Percentiles rank a stretch among this genome's conserved stretches.
These are phyloP conservation scores for Tragelaphus imberbis DNA, from an alignment of 2,113 vertebrate genomes.

Conservation along the genomic window DNA sequence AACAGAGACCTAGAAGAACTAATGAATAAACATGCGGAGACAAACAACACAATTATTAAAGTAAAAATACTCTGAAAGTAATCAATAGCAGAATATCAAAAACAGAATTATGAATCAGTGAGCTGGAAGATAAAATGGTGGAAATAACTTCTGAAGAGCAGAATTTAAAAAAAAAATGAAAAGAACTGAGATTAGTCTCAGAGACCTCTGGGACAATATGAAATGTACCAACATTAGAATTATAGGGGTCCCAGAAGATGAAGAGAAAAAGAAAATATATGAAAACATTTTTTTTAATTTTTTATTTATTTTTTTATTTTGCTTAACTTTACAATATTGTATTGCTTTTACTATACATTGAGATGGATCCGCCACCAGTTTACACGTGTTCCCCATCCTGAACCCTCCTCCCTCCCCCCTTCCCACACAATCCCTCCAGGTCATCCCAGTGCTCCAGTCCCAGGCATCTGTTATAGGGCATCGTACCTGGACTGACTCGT, in stretches of 20 bases:
- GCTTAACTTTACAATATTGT: too few relatives aligned
- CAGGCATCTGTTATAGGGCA: too few relatives aligned
- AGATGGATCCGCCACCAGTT: too few relatives aligned
- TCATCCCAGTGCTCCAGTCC: too few relatives aligned
- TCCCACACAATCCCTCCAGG: too few relatives aligned
- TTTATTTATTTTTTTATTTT: too few relatives aligned
- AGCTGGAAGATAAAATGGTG: background rate
- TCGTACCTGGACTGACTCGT: too few relatives aligned
- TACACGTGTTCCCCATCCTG: too few relatives aligned
- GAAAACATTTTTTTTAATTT: too few relatives aligned
- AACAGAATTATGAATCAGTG: background rate
- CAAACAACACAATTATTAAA: background rate
- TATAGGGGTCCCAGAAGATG: background rate
- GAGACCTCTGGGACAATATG: background rate
- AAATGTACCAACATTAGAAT: background rate
- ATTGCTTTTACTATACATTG: too few relatives aligned
- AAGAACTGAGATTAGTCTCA: background rate
- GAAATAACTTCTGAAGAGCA: background rate
- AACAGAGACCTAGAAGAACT: background rate
- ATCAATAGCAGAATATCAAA: background rate
- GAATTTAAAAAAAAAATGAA: background rate
- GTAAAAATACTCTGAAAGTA: background rate
- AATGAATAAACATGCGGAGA: background rate
- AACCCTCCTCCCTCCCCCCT: too few relatives aligned
- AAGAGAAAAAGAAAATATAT: background rate